Base-by-base conservation (phyloP, 2,888 invertebrate genomes). In the Nesidiocoris tenuis region DNA sequence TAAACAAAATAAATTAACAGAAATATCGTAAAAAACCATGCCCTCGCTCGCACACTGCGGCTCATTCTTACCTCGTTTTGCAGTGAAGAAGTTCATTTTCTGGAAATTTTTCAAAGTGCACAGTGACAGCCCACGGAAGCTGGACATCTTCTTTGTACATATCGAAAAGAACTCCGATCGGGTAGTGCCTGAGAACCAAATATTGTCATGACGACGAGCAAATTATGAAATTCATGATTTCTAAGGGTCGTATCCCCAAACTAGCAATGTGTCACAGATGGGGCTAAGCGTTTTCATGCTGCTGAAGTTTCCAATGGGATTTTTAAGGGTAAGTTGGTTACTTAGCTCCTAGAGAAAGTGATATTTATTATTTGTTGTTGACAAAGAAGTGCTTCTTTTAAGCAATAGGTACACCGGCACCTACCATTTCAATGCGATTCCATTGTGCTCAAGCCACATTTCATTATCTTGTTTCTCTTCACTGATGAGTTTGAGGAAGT, bases 81-180 rank as follows among this genome's bases (percentile, higher is more conserved):
- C 95, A 95, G 83, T 91, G 91, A 80, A 98, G 88, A n/a, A 98
- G 86, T 81, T 92, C 87, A 66, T 91, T 89, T 82, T 95, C 95
- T 16, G 98, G 98, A 84, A 96, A 98, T 83, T 95, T 93, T 81
- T 95, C 91, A 84, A 97, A 98, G 84, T 97, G 97, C 16, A 98
- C 95, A 23, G 92, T 95, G 24, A 99, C 86, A 80, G 88, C 90
- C 98, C 98, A 99, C 0, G 98, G 98, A 56, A 97, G 86, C 80
- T 89, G 88, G 24, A 90, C 86, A 61, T 93, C 93, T 76, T 87
- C 87, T 64, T 85, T 86, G 82, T 88, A 86, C 77, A 96, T 85
- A 85, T 99, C 99, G 84, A 92, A 95, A n/a, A 98, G 86, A 23
- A 98, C 93, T 16, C 97, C 97, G 80, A 88, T 84, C 1, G 90